Base-by-base conservation (phyloP, 2,797 vertebrate genomes). In the Sphaeramia orbicularis region DNA sequence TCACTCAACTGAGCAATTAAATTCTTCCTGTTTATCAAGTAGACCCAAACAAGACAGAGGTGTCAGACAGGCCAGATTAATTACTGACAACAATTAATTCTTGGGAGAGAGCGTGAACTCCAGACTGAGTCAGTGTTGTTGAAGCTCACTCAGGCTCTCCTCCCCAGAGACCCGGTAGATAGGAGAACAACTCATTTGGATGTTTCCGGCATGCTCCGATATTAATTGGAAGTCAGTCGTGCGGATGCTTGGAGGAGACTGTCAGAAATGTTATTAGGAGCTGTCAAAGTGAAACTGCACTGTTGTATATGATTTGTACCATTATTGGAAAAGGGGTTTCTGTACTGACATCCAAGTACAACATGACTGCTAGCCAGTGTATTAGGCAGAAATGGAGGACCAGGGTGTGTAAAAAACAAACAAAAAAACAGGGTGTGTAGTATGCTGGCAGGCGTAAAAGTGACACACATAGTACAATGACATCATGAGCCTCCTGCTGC, bases 141-240 rank as follows among this genome's bases (percentile, higher is more conserved):
- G 47, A 69, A 55, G 30, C 48, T 70, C 54, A 35, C 27, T 54
- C 67, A 36, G 43, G 30, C 65, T 65, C 55, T 55, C 58, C n/a
- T 73, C 77, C 68, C 75, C 49, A 16, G 79, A 78, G 83, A 80
- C 56, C 8, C 57, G 6, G 6, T 0, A 62, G 56, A 76, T 51
- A 38, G 55, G 47, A 57, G 21, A 65, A 52, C 64, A 54, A 50
- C 59, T 82, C 53, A 50, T 76, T 51, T 71, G 12, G 56, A 63
- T 61, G 48, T 79, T 83, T 81, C 47, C 12, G n/a, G 48, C 56
- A 68, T 53, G 80, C 36, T 27, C 0, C 0, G 14, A 43, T 53
- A 55, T 79, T 89, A 85, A 87, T 81, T 85, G 58, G 76, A 67
- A 83, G 70, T 63, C 64, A 38, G 63, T 27, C 63, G 45, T 73